A percentile compares a stretch with the other conserved stretches of the same genome.
Evolutionary conservation across 2,113 vertebrate species (phyloP).

Genomic region (Clarias batrachus): DNA sequence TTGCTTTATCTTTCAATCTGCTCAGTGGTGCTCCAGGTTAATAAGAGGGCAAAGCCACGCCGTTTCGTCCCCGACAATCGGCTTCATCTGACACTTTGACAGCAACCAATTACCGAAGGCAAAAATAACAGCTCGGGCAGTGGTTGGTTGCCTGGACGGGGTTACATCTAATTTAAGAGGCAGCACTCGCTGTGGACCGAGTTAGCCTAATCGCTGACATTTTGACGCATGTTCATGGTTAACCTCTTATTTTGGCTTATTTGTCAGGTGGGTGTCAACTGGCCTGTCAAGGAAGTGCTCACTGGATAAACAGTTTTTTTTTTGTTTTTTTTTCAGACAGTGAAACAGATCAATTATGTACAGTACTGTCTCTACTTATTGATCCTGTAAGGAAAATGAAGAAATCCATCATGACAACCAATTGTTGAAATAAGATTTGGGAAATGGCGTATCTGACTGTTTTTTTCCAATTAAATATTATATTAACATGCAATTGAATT

Average conservation of each 20-base stretch:
- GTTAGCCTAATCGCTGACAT: conserved; percentile 16
- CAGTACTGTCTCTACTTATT: neutral
- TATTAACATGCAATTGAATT: no score
- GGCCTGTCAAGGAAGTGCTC: neutral
- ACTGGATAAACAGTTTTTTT: neutral
- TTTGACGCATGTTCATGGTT: conserved; percentile 3
- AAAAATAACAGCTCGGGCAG: conserved; percentile 39
- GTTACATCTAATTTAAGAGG: conserved; percentile 32
- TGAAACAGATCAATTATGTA: neutral
- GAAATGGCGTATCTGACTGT: neutral
- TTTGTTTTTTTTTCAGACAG: neutral
- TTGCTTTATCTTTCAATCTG: conserved; percentile 45
- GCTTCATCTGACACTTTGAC: conserved; percentile 50
- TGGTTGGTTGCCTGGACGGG: neutral
- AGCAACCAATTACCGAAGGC: conserved; percentile 50
- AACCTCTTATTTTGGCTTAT: conserved; percentile 23
- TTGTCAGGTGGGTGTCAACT: neutral
- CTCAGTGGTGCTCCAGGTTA: conserved; percentile 38
- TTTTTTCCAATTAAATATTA: neutral
- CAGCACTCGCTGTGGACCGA: conserved; percentile 13
- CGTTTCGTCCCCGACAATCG: conserved; percentile 34
- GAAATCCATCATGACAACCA: neutral
- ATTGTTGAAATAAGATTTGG: neutral
- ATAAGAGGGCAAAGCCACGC: conserved; percentile 45
- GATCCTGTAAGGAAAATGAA: neutral